Conservation (phyloP, 2,797 vertebrate species). For the Alauda arvensis region DNA sequence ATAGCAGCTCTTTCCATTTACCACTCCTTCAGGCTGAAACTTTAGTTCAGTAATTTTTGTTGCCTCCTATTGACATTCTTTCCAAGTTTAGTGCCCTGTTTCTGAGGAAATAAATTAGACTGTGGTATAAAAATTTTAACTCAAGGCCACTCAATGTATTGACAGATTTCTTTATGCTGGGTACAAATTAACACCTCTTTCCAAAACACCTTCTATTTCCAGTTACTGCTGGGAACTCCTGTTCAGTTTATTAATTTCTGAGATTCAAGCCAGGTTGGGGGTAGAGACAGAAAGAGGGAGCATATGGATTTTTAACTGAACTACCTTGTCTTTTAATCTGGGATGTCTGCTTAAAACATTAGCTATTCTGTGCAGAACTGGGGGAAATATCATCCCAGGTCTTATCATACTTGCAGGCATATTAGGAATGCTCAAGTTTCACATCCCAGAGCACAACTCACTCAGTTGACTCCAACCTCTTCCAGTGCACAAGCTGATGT, state of each 20-base stretch:
- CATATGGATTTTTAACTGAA: not conserved
- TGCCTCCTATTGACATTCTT: not conserved
- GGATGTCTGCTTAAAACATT: not conserved
- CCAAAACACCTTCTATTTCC: not conserved
- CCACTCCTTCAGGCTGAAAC: not conserved
- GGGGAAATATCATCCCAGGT: not conserved
- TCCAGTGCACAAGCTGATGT: not conserved
- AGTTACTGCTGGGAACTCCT: not conserved
- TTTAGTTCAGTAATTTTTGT: not conserved
- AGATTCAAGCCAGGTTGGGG: not conserved
- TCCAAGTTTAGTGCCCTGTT: not conserved
- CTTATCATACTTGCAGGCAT: not conserved
- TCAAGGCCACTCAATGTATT: not conserved
- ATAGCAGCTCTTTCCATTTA: not conserved
- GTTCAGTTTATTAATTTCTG: conserved; percentile 9
- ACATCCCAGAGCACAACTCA: not conserved
- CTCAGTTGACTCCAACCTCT: not conserved
- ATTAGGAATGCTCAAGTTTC: not conserved
- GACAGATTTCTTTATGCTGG: not conserved
- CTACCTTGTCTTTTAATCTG: not conserved
- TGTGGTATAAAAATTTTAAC: not conserved
- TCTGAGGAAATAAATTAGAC: not conserved
- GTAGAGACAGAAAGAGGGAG: not conserved
- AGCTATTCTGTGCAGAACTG: not conserved
- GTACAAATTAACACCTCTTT: not conserved